A percentile compares a stretch with the other conserved stretches of the same genome.
phyloP scores from a whole-genome alignment of 2,113 vertebrate species.

The Eubucco bourcierii region DNA sequence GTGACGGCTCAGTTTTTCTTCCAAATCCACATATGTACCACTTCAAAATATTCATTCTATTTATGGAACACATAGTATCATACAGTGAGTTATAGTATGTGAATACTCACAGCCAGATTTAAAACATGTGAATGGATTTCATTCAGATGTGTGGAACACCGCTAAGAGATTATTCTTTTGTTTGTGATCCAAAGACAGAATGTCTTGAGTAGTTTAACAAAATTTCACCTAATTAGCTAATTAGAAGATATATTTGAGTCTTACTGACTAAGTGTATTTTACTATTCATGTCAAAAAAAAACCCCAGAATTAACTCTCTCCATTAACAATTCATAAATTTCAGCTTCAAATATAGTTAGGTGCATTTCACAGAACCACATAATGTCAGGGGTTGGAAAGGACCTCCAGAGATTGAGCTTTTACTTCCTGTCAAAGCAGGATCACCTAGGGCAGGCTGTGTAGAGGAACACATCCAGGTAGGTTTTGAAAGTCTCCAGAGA shows the following conservation, averaged over 20 bases:
- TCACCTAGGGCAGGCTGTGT: no score
- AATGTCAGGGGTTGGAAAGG: no score
- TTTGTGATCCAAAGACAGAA: background rate
- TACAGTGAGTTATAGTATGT: slow-evolving; percentile 9
- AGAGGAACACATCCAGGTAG: no score
- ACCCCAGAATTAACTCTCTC: background rate
- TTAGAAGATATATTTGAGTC: background rate
- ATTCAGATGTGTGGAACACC: background rate
- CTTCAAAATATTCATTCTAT: slow-evolving; percentile 56
- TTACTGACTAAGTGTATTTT: background rate
- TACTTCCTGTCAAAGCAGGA: no score
- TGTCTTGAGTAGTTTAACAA: background rate
- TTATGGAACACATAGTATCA: slow-evolving; percentile 21
- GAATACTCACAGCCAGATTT: slow-evolving; percentile 2
- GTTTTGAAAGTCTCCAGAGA: no score
- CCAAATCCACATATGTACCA: slow-evolving; percentile 53
- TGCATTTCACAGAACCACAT: no score
- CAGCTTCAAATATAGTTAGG: background rate
- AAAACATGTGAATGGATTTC: slow-evolving; percentile 43
- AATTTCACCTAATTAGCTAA: background rate
- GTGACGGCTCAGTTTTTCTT: slow-evolving; percentile 55
- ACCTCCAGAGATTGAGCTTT: no score
- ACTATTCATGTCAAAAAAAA: background rate
- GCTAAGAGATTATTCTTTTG: background rate
- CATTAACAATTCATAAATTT: background rate